phyloP scores from a whole-genome alignment of 2,888 invertebrate species.

The Notodonta ziczac region DNA sequence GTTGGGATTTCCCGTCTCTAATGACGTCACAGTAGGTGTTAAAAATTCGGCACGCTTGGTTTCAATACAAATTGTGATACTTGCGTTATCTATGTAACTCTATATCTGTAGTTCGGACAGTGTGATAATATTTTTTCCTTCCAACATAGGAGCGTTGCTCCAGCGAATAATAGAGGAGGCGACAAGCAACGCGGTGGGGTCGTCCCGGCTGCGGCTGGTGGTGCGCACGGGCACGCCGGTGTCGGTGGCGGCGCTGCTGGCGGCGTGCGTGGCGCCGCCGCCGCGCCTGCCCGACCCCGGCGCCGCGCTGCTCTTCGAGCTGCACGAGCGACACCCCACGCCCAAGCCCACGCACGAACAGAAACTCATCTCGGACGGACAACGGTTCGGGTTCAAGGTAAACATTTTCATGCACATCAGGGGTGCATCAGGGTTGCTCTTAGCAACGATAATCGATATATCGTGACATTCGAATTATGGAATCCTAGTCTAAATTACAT shows the following conservation, averaged over 20 bases:
- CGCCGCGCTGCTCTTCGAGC: slow-evolving; percentile 82
- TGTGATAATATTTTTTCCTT: not conserved
- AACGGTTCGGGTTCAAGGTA: slow-evolving; percentile 79
- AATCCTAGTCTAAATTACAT: no score
- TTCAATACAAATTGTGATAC: no score
- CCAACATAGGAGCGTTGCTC: slow-evolving; percentile 74
- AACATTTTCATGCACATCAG: not conserved
- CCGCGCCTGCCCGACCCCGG: slow-evolving; percentile 85
- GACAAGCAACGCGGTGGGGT: slow-evolving; percentile 56
- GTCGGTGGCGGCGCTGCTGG: slow-evolving; percentile 84
- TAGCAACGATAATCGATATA: no score
- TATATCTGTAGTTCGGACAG: no score
- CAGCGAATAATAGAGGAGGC: slow-evolving; percentile 83
- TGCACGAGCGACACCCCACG: slow-evolving; percentile 72
- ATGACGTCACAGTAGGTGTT: no score
- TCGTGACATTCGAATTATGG: no score
- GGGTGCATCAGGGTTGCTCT: no score
- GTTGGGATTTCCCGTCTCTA: no score
- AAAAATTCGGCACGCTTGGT: no score
- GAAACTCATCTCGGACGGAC: slow-evolving; percentile 56
- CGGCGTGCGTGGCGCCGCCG: slow-evolving; percentile 83
- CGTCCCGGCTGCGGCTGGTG: slow-evolving; percentile 65
- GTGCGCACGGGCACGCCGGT: slow-evolving; percentile 87
- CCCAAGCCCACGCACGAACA: slow-evolving; percentile 64
- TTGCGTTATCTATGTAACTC: no score